Percentiles rank a stretch among this genome's conserved stretches.
Conservation (phyloP, 2,113 vertebrate species). For the Heterotis niloticus region DNA sequence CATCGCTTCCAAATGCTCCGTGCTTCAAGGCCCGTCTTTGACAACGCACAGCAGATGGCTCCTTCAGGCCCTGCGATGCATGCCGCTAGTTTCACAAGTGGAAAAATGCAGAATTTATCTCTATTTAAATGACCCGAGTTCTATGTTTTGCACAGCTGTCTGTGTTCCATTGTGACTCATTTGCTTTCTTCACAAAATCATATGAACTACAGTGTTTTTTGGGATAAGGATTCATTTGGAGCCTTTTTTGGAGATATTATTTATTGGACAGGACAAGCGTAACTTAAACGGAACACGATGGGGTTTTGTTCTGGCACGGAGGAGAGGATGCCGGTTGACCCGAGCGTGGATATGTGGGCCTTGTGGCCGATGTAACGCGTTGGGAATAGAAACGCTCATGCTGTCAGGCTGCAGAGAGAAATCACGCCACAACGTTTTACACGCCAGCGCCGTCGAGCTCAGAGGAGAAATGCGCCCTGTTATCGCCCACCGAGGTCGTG, state of each 20-base stretch:
- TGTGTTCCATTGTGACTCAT: background rate
- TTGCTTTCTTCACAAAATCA: constrained; percentile 7
- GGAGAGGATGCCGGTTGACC: background rate
- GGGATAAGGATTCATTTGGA: background rate
- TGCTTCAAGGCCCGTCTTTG: background rate
- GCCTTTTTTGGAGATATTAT: background rate
- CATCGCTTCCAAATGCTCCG: background rate
- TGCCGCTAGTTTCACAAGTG: background rate
- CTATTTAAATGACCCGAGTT: background rate
- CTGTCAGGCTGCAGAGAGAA: background rate
- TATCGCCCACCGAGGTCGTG: too few relatives aligned
- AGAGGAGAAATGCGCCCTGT: too few relatives aligned
- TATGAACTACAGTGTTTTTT: constrained; percentile 17
- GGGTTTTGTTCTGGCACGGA: background rate
- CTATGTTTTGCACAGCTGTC: background rate
- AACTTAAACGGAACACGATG: background rate
- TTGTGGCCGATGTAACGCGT: background rate
- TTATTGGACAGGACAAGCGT: constrained; percentile 11
- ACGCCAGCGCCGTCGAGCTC: background rate
- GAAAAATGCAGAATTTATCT: background rate
- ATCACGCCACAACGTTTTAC: background rate
- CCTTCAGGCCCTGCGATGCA: background rate
- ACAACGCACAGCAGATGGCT: background rate
- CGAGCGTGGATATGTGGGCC: background rate
- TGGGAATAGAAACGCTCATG: background rate